A percentile compares a stretch with the other conserved stretches of the same genome.
phyloP scores from a whole-genome alignment of 2,888 invertebrate genomes.

The Atethmia centrago region DNA sequence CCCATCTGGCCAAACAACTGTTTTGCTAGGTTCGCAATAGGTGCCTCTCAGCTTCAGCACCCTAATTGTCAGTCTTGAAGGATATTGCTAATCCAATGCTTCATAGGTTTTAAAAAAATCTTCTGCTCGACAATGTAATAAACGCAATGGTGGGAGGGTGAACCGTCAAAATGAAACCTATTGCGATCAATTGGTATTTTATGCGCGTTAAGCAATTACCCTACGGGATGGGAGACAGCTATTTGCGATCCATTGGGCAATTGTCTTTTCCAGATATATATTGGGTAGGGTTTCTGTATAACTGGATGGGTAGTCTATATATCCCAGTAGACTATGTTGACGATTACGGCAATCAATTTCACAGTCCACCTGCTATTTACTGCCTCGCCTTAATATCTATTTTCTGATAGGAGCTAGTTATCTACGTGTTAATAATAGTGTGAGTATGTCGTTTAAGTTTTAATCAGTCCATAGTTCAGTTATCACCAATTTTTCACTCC shows the following conservation, averaged over 20 bases:
- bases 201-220: too few relatives aligned
- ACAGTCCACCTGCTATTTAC: not conserved
- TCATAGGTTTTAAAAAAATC: too few relatives aligned
- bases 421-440: constrained; percentile 11
- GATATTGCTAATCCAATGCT: too few relatives aligned
- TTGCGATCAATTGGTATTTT: too few relatives aligned
- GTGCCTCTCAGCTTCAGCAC: not conserved
- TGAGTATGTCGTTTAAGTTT: not conserved
- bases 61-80: too few relatives aligned
- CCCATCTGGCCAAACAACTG: not conserved
- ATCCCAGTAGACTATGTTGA: not conserved
- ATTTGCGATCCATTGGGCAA: too few relatives aligned
- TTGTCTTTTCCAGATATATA: not conserved
- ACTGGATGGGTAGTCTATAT: not conserved
- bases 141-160: too few relatives aligned
- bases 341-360: too few relatives aligned
- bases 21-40: not conserved
- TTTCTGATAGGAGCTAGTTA: constrained; percentile 1
- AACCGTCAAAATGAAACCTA: too few relatives aligned
- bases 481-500: constrained; percentile 19
- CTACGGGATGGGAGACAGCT: too few relatives aligned
- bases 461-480: constrained; percentile 32
- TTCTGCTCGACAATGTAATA: too few relatives aligned
- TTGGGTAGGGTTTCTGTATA: not conserved
- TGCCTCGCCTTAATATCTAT: not conserved